Evolutionary conservation across 2,888 invertebrate genomes (phyloP), one percentile per base, ranked within the genome.

Genomic region (Hypolimnas misippus): DNA sequence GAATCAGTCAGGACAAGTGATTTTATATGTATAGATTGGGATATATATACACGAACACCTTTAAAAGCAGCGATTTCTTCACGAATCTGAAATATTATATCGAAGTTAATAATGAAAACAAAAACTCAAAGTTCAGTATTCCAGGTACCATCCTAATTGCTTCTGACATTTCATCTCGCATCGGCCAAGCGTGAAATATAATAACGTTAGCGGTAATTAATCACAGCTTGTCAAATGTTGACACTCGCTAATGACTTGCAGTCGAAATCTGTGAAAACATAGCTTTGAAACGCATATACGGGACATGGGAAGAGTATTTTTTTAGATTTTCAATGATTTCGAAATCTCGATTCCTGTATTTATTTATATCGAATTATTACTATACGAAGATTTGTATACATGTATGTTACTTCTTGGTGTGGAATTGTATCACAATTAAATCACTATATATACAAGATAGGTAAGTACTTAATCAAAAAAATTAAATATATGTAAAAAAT

Each of bases 171-270:
- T 49, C 46, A 35, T 54, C 25, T 25, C 44, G 59, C 35, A 59
- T 46, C 29, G 35, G 33, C 8, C 12, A 12, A 21, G 53, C 53
- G 53, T 21, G 52, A 52, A 38, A 52, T 52, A 42, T 58, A 38
- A 38, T n/a, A 35, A 54, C 3, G 35, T 25, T 31, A 42, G 33
- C 51, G 25, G 44, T 60, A 50, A 64, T 64, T 61, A 64, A 64
- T 57, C 57, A 33, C 52, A 49, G 35, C 21, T 19, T 53, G 61
- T 61, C 53, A 57, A 35, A 53, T 40, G 25, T 33, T 16, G 53
- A 53, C 59, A 44, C 31, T 31, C 56, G 56, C 61, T 61, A 64
- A 61, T 61, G 64, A 64, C 53, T 53, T 25, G 58, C 49, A 60
- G 57, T 52, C 51, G 60, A 60, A 53, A 19, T 52, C 46, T 53